A percentile compares a stretch with the other conserved stretches of the same genome.
Evolutionary conservation across 2,113 vertebrate genomes (phyloP).

Genomic region (Aphyosemion australe): DNA sequence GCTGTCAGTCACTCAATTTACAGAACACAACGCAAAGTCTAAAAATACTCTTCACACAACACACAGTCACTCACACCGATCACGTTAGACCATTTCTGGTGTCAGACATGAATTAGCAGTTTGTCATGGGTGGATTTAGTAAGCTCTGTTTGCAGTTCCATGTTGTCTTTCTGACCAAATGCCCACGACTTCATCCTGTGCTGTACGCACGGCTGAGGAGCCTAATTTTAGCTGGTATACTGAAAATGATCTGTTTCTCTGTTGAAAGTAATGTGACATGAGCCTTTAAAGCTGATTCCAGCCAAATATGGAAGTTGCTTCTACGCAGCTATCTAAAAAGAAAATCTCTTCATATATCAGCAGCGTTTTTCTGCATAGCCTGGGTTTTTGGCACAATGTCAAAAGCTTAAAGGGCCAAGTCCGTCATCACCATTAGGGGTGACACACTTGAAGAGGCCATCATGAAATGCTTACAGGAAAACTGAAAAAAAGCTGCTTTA

Average conservation of each 20-base stretch:
- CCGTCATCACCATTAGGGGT: background rate
- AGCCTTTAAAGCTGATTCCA: background rate
- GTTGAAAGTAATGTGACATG: background rate
- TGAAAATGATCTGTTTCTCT: background rate
- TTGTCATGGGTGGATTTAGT: background rate
- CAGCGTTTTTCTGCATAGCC: background rate
- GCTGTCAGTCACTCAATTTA: constrained; percentile 42
- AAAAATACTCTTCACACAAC: constrained; percentile 9
- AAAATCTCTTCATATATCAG: background rate
- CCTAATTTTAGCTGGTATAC: background rate
- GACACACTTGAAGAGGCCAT: too few relatives aligned
- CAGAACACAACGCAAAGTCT: constrained; percentile 6
- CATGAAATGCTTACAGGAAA: background rate
- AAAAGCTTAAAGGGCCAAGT: background rate
- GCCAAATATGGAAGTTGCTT: too few relatives aligned
- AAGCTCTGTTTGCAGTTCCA: background rate
- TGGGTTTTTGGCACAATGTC: background rate
- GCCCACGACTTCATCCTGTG: background rate
- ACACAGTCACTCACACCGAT: background rate
- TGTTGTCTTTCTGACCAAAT: background rate
- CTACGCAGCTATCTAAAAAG: too few relatives aligned
- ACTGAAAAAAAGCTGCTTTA: background rate
- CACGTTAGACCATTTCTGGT: background rate
- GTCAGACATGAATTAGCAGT: background rate
- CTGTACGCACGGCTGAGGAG: background rate